Evolutionary conservation across 1,140 invertebrate genomes (phyloP).

Genomic region (Cotesia typhae): DNA sequence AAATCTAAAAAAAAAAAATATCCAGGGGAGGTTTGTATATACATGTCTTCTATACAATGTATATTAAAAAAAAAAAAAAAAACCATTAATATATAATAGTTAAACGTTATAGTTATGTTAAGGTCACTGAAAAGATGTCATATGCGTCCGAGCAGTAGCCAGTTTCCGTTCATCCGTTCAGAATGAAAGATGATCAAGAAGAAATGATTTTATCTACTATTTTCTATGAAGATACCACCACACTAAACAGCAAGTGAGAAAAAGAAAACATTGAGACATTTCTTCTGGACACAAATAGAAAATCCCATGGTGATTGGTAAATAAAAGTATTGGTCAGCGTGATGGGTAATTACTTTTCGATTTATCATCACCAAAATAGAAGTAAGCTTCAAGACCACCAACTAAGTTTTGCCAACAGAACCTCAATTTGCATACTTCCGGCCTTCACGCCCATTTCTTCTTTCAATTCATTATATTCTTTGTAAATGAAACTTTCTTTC

Average conservation of each 20-base stretch:
- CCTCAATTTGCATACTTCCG: constrained; percentile 57
- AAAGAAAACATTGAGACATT: constrained; percentile 38
- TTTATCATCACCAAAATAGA: constrained; percentile 48
- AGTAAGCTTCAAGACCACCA: constrained; percentile 49
- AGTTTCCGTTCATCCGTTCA: background rate
- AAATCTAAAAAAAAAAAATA: no score
- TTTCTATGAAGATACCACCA: no score
- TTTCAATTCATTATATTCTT: constrained; percentile 7
- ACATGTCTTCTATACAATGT: no score
- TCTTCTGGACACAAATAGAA: background rate
- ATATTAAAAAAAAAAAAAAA: no score
- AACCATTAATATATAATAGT: no score
- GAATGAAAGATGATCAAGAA: constrained; percentile 11
- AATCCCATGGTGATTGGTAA: background rate
- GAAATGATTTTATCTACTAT: background rate
- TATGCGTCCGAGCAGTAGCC: no score
- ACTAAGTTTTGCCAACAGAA: constrained; percentile 53
- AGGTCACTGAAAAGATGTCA: constrained; percentile 7
- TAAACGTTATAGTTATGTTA: background rate
- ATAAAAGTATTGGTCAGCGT: constrained; percentile 27
- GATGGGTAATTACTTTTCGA: constrained; percentile 54
- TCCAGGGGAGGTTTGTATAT: no score
- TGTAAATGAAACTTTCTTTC: background rate
- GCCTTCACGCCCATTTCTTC: constrained; percentile 43
- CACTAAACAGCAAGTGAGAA: constrained; percentile 22